These are phyloP conservation scores for Galleria mellonella DNA, from an alignment of 1,140 invertebrate species.

Conservation along the genomic window DNA sequence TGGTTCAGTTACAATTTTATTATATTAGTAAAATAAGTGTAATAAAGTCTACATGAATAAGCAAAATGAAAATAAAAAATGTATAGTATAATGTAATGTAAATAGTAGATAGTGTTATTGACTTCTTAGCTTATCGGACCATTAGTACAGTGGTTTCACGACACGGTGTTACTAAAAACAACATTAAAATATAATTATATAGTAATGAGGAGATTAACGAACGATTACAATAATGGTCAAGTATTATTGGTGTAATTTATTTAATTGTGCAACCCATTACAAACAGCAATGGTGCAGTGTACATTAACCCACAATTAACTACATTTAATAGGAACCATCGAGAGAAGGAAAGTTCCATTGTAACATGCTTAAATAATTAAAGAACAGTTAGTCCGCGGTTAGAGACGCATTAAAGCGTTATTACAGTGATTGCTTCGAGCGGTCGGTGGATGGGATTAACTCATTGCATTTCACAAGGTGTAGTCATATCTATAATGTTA, in stretches of 20 bases:
- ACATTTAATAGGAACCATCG: constrained; percentile 39
- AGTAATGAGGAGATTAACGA: constrained; percentile 2
- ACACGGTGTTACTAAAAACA: constrained; percentile 9
- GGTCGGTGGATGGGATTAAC: constrained; percentile 12
- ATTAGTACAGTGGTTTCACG: not conserved
- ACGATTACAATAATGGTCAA: constrained; percentile 6
- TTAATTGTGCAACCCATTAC: constrained; percentile 30
- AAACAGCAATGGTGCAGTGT: constrained; percentile 32
- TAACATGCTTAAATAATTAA: constrained; percentile 56
- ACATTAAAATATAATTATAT: constrained; percentile 1
- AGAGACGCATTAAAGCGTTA: constrained; percentile 33
- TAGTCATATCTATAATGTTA: constrained; percentile 6
- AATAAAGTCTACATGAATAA: too few relatives aligned
- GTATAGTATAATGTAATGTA: too few relatives aligned
- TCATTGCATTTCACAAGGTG: constrained; percentile 6
- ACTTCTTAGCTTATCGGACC: not conserved
- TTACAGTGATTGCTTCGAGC: constrained; percentile 20
- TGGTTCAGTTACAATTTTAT: too few relatives aligned
- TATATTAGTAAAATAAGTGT: too few relatives aligned
- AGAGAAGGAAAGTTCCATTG: constrained; percentile 47
- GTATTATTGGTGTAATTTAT: constrained; percentile 8
- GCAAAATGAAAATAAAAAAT: too few relatives aligned
- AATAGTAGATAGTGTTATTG: too few relatives aligned
- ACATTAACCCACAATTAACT: constrained; percentile 56
- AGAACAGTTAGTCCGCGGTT: constrained; percentile 41